Evolutionary conservation across 2,888 invertebrate species (phyloP).

Genomic region (Epistrophella euchroma): DNA sequence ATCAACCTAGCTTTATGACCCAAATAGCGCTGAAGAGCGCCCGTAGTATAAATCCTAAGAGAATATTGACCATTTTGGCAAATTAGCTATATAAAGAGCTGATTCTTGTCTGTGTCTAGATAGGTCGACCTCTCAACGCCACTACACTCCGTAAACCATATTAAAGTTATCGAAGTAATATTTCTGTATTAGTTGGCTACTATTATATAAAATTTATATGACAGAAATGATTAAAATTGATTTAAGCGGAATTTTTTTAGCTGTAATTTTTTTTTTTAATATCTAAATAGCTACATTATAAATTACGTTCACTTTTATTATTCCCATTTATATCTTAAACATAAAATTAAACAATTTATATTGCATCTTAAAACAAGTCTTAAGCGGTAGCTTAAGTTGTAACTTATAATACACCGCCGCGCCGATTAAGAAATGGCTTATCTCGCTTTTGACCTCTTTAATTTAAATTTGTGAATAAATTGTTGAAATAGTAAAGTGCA

Average conservation of each 20-base stretch:
- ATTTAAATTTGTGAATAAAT: not conserved
- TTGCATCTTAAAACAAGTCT: constrained; percentile 4
- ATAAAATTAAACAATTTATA: not conserved
- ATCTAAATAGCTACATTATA: not conserved
- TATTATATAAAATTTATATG: too few relatives aligned
- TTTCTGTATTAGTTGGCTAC: too few relatives aligned
- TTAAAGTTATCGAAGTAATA: too few relatives aligned
- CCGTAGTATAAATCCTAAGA: too few relatives aligned
- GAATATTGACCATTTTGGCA: too few relatives aligned
- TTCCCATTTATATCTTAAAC: not conserved
- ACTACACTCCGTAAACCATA: too few relatives aligned
- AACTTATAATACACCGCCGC: not conserved
- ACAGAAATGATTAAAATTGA: not conserved
- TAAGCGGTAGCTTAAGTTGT: not conserved
- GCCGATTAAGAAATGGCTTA: not conserved
- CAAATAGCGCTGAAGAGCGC: too few relatives aligned
- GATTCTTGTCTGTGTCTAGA: too few relatives aligned
- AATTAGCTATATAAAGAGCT: too few relatives aligned
- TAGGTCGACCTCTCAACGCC: too few relatives aligned
- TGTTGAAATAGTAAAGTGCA: not conserved
- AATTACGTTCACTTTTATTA: not conserved
- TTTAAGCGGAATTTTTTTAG: not conserved
- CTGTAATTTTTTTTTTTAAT: too few relatives aligned
- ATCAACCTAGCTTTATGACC: too few relatives aligned
- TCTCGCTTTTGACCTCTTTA: not conserved